Conservation (phyloP, 2,113 vertebrate species). For the Struthio camelus region DNA sequence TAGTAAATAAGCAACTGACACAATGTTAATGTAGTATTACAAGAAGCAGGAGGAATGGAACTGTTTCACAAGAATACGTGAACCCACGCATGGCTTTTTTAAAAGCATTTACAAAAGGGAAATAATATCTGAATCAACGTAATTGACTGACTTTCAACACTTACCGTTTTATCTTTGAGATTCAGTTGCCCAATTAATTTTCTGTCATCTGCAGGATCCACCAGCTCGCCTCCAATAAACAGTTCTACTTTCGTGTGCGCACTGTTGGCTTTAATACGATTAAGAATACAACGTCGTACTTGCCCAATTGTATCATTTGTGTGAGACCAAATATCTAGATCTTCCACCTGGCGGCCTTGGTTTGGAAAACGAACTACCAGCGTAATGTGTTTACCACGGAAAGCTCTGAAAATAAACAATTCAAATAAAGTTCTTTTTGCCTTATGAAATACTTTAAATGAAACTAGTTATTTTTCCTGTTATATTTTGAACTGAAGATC, state of each 20-base stretch:
- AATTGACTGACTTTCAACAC: conserved; percentile 18
- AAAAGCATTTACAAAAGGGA: not conserved
- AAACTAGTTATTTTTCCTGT: not conserved
- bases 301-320: conserved; percentile 99
- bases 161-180: conserved; percentile 98
- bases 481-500: not conserved
- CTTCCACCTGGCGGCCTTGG: conserved; percentile 97
- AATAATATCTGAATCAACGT: not conserved
- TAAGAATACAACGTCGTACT: conserved; percentile 93
- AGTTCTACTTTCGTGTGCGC: conserved; percentile 97
- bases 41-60: not conserved
- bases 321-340: conserved; percentile 98
- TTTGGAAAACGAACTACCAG: conserved; percentile 97
- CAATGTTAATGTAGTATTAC: not conserved
- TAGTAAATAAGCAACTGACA: not conserved
- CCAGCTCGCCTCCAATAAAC: conserved; percentile 95
- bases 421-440: not conserved
- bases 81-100: not conserved
- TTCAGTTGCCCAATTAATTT: conserved; percentile 98
- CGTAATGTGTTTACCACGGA: conserved; percentile 97
- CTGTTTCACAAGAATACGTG: not conserved
- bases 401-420: conserved; percentile 83
- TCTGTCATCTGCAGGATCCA: conserved; percentile 97
- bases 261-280: conserved; percentile 96
- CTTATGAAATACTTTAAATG: not conserved